Evolutionary conservation across 2,113 vertebrate genomes (phyloP), one percentile per base, ranked within the genome.

Genomic region (Triplophysa tibetana): DNA sequence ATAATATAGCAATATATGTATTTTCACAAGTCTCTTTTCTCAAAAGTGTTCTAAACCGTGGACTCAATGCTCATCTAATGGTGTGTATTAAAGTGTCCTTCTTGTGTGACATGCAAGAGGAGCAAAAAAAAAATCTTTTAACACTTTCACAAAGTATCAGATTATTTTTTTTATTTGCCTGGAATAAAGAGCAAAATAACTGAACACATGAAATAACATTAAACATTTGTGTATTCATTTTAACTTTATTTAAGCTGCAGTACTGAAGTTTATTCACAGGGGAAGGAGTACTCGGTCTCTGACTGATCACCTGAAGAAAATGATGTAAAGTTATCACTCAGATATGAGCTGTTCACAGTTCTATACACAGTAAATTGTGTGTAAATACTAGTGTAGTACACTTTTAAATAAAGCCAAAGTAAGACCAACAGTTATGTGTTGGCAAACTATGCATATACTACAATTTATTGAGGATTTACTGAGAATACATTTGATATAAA

Each of bases 291-390:
- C 48, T 90, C 86, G 0, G 68, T 82, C 75, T 91, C 87, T 43
- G 81, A 85, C 54, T 88, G 77, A 70, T 91, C 90, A 88, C 79
- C 92, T 93, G 79, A 68, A 43, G 61, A 23, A 79, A 63, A 67
- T 0, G 13, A 1, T 21, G 17, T 90, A 78, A 94, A 95, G 12
- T 3, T 76, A 61, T 52, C 54, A 19, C 62, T 33, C 23, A 24
- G 12, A 45, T 4, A 70, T 14, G 16, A 23, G 38, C 9, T 8
- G 50, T 4, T 69, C 45, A 48, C 45, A 12, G 11, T 8, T 7
- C 0, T 72, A 2, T 48, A 52, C 13, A 73, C 16, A 33, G n/a
- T 23, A 1, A 29, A 12, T 70, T 4, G n/a, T 38, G 26, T 52
- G 14, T 38, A 33, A 21, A 38, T 33, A 61, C 19, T 21, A 0